Base-by-base conservation (phyloP, 2,113 vertebrate species). In the Osmerus eperlanus region DNA sequence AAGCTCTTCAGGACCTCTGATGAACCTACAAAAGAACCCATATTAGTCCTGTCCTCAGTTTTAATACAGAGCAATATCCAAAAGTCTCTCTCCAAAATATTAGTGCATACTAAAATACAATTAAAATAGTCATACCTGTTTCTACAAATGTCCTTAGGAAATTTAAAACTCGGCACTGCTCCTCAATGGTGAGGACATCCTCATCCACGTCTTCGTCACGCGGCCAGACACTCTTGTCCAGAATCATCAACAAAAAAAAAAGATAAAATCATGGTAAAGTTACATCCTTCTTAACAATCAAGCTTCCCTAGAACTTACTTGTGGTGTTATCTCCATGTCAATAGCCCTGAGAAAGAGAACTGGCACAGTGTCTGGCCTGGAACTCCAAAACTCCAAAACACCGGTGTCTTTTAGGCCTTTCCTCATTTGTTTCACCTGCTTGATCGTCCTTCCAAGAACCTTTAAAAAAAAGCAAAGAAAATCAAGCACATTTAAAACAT, bases 301-400 rank as follows among this genome's bases (percentile, higher is more conserved):
- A 25, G 25, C 25, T 25, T 25, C 2, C 25, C 25, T 25, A 25
- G 25, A 25, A 25, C 54, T 65, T 65, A 47, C 36, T 23, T 65
- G 29, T 65, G 64, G 64, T 36, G 14, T 65, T 16, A 65, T 16
- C 64, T 41, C 64, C 2, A 14, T 47, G 16, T 47, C 64, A 65
- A 12, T 21, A 18, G 64, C 36, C 32, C 64, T 47, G 6, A 28
- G 36, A 4, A 65, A 65, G 4, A 65, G 32, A n/a, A 41, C 32
- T 32, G 63, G 7, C 63, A 65, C 32, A 65, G 32, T 14, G 16
- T 65, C 63, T 65, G 32, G 36, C 63, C 63, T 47, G 63, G 63
- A 65, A 65, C 63, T 65, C 63, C 63, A 12, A 65, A 18, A 65
- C 28, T 65, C 8, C 63, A 12, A 65, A 18, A 65, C 28, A 36